Percentiles rank a stretch among this genome's conserved stretches.
These are phyloP conservation scores for Spodoptera littoralis DNA, from an alignment of 2,888 invertebrate species.

Conservation along the genomic window DNA sequence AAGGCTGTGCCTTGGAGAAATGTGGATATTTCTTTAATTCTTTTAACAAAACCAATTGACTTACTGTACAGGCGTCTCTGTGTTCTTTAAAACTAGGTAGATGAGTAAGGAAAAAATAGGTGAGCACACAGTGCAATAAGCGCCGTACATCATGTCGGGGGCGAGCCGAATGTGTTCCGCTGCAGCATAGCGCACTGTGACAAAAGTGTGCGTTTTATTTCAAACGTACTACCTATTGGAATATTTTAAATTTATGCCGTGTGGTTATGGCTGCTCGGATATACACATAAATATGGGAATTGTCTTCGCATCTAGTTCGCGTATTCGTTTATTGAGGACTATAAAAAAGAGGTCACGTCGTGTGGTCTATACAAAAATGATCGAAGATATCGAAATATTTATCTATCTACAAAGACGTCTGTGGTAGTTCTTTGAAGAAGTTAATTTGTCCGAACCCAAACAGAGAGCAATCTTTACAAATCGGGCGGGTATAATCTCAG, in stretches of 20 bases:
- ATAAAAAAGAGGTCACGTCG: slow-evolving; percentile 34
- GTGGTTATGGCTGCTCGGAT: slow-evolving; percentile 38
- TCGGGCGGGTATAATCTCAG: slow-evolving; percentile 25
- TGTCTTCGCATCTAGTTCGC: slow-evolving; percentile 39
- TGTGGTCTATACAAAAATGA: slow-evolving; percentile 7
- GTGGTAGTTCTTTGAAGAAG: background rate
- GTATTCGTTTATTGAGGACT: slow-evolving; percentile 41
- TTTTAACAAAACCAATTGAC: background rate
- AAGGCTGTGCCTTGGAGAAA: too few species aligned
- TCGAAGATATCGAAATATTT: background rate
- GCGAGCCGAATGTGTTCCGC: slow-evolving; percentile 18
- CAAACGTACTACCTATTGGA: slow-evolving; percentile 35
- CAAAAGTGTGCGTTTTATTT: slow-evolving; percentile 41
- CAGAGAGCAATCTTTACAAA: slow-evolving; percentile 33
- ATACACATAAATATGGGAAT: slow-evolving; percentile 43
- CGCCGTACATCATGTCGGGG: slow-evolving; percentile 14
- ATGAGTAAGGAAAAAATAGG: background rate
- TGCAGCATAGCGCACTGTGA: slow-evolving; percentile 35
- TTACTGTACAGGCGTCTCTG: background rate
- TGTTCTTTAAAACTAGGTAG: background rate
- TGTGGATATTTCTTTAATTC: background rate
- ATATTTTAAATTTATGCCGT: slow-evolving; percentile 45
- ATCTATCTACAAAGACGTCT: background rate
- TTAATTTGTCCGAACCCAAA: slow-evolving; percentile 12
- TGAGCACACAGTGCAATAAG: slow-evolving; percentile 2